Conservation (phyloP, 2,113 vertebrate genomes). For the Hippocampus comes region DNA sequence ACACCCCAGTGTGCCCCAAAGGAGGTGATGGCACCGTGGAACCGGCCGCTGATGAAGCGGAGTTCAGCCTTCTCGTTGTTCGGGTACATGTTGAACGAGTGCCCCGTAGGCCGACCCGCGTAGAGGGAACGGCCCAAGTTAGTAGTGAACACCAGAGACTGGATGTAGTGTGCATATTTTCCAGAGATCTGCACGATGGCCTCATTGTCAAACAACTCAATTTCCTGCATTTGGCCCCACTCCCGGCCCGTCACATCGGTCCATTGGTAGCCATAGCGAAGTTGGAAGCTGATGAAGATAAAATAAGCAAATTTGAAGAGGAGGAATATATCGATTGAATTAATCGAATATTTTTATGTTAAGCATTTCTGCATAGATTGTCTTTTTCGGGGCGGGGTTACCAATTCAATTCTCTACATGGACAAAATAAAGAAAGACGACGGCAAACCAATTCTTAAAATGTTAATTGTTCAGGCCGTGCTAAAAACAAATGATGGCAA, state of each 20-base stretch:
- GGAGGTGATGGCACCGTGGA: constrained; percentile 3
- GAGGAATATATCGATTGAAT: background rate
- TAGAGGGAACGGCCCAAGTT: constrained; percentile 13
- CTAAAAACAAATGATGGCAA: too few species aligned
- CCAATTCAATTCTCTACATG: too few species aligned
- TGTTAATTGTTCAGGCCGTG: too few species aligned
- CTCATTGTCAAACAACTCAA: constrained; percentile 7
- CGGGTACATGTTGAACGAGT: constrained; percentile 44
- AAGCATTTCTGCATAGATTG: too few species aligned
- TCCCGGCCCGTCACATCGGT: rapidly evolving
- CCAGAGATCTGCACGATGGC: constrained; percentile 35
- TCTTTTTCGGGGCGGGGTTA: too few species aligned
- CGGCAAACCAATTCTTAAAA: too few species aligned
- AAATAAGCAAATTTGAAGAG: background rate
- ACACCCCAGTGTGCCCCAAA: constrained; percentile 33
- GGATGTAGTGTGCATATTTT: constrained; percentile 11
- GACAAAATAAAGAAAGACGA: too few species aligned
- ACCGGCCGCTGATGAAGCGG: constrained; percentile 18
- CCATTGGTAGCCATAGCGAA: constrained; percentile 19
- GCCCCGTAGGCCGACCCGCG: background rate
- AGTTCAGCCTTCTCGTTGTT: constrained; percentile 14
- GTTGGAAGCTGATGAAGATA: constrained; percentile 23
- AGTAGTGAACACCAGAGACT: constrained; percentile 25
- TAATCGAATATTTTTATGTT: too few species aligned
- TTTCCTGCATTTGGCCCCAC: rapidly evolving